Conservation (phyloP, 2,888 invertebrate species). For the Clivina fossor region DNA sequence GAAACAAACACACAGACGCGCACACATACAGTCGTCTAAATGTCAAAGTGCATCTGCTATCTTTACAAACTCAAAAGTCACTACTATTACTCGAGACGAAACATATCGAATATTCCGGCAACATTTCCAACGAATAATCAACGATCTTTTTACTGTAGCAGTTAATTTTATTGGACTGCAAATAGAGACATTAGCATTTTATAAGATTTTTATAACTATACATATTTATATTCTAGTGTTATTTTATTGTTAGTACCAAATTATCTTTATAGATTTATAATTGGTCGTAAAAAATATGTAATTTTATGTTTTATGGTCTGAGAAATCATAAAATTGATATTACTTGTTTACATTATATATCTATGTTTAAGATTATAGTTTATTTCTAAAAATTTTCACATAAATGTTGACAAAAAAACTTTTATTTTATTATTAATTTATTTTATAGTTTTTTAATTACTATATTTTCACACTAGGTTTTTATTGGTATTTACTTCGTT, state of each 20-base stretch:
- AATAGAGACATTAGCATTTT: conserved; percentile 33
- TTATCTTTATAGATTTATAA: conserved; percentile 34
- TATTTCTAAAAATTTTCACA: no score
- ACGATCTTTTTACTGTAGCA: conserved; percentile 12
- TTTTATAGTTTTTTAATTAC: no score
- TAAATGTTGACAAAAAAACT: no score
- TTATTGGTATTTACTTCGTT: no score
- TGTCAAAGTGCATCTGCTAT: conserved; percentile 24
- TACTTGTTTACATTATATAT: conserved; percentile 29
- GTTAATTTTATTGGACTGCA: conserved; percentile 28
- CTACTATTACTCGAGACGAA: no score
- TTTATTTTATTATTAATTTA: no score
- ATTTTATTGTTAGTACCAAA: conserved; percentile 34
- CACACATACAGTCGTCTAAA: no score
- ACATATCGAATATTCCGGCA: no score
- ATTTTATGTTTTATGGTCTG: conserved; percentile 30
- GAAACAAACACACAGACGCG: conserved; percentile 10
- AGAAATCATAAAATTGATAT: conserved; percentile 32
- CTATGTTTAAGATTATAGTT: conserved; percentile 5
- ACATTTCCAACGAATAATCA: conserved; percentile 23
- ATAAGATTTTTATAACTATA: conserved; percentile 12
- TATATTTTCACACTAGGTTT: no score
- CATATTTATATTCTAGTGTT: conserved; percentile 14
- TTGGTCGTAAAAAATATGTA: conserved; percentile 33
- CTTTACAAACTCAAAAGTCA: no score